Conservation (phyloP, 2,797 vertebrate species). For the Phrynocephalus forsythii region DNA sequence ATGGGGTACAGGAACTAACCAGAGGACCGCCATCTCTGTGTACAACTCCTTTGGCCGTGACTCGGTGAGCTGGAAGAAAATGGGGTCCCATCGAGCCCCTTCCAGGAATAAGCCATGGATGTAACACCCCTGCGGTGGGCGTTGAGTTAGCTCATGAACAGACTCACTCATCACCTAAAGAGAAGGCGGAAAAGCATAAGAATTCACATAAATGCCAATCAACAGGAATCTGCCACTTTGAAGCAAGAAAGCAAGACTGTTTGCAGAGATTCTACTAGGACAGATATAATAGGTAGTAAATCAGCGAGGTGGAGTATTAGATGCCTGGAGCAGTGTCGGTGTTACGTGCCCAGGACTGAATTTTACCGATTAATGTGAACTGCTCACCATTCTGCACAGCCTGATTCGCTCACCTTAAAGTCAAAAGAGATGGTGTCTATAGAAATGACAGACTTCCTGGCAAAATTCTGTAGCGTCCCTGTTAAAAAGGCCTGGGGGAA, state of each 20-base stretch:
- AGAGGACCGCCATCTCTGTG: constrained; percentile 89
- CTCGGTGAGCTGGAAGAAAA: constrained; percentile 72
- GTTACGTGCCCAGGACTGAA: background rate
- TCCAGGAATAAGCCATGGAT: constrained; percentile 91
- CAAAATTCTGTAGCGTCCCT: constrained; percentile 90
- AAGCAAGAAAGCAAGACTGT: background rate
- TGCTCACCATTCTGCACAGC: background rate
- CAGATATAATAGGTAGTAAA: background rate
- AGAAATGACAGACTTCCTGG: constrained; percentile 83
- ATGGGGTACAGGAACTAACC: constrained; percentile 84
- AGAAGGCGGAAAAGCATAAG: constrained; percentile 1
- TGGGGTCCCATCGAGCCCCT: constrained; percentile 87
- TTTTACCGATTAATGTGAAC: background rate
- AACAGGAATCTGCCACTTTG: background rate
- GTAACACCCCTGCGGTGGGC: constrained; percentile 84
- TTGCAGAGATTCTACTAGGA: background rate
- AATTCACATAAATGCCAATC: background rate
- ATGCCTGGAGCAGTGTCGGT: background rate
- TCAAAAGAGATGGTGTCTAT: constrained; percentile 89
- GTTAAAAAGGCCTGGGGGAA: constrained; percentile 94
- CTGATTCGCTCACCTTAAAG: constrained; percentile 82
- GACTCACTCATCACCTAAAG: constrained; percentile 82
- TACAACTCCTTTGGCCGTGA: constrained; percentile 90
- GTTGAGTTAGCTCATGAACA: constrained; percentile 71
- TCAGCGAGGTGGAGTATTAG: background rate